Evolutionary conservation across 2,113 vertebrate genomes (phyloP), one percentile per base, ranked within the genome.

Genomic region (Aspidoscelis tigris): DNA sequence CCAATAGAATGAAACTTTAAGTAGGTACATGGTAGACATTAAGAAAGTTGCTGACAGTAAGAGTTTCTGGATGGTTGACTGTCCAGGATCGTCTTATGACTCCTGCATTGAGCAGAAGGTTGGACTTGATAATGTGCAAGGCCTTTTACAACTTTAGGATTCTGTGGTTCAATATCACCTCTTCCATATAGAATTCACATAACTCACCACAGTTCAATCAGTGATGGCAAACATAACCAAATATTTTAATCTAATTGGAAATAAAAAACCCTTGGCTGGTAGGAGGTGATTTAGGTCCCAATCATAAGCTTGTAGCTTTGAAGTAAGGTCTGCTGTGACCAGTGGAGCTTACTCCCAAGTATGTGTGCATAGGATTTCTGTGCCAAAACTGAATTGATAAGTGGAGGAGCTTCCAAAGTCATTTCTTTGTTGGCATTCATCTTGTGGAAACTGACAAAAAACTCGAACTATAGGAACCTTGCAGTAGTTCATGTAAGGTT

Each of bases 121-220:
- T 55, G 14, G 55, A 9, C 55, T 55, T 55, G 55, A 55, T 55
- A 55, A 61, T 18, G 18, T 18, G 2, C 18, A 4, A 61, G 58
- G 58, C 4, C 58, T 61, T 61, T 18, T 61, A 12, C 11, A 61
- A 61, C 12, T 61, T 16, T 16, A 61, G 58, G 58, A 18, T 61
- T 61, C 58, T 61, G 14, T 61, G 12, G 18, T 18, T 14, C 58
- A 18, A 61, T 89, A 93, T 94, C 94, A 94, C 87, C 94, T 90
- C 95, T 94, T 91, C 92, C 88, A 91, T 10, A 88, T 92, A 88
- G 86, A 89, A 88, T 68, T 73, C 21, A 10, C 41, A 83, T 82
- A 70, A 89, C 87, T 94, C 93, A 94, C 85, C 86, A 87, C 70
- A 69, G 50, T 74, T 80, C 83, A 90, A 92, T 92, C 90, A 39